Percentiles rank a stretch among this genome's conserved stretches.
Evolutionary conservation across 1,140 invertebrate species (phyloP).

Genomic region (Diuraphis noxia): DNA sequence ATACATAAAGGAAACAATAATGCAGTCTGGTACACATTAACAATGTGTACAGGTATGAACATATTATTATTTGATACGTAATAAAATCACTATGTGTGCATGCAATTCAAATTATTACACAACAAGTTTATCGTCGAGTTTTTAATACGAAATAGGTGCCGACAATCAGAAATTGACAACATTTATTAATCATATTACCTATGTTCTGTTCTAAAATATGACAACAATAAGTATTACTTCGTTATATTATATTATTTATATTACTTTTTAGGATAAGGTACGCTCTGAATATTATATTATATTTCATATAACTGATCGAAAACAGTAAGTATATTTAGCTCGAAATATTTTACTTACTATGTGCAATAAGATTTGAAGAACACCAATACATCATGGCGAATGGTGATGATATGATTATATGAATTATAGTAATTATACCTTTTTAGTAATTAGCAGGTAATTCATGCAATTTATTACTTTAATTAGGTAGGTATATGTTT

Average conservation of each 20-base stretch:
- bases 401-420: background rate
- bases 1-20: background rate
- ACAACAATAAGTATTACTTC: background rate
- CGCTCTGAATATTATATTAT: background rate
- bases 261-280: background rate
- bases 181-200: background rate
- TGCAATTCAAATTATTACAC: background rate
- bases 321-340: background rate
- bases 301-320: background rate
- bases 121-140: background rate
- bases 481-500: background rate
- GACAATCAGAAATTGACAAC: background rate
- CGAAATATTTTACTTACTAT: background rate
- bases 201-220: background rate
- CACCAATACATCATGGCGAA: background rate
- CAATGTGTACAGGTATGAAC: background rate
- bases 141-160: too few relatives aligned
- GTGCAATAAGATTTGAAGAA: too few relatives aligned
- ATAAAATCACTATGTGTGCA: background rate
- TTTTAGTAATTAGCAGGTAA: too few relatives aligned
- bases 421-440: too few relatives aligned
- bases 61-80: background rate
- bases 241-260: background rate
- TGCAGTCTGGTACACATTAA: background rate
- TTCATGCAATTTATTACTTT: background rate